Percentiles rank a stretch among this genome's conserved stretches.
phyloP scores from a whole-genome alignment of 2,113 vertebrate species.

The Collichthys lucidus region DNA sequence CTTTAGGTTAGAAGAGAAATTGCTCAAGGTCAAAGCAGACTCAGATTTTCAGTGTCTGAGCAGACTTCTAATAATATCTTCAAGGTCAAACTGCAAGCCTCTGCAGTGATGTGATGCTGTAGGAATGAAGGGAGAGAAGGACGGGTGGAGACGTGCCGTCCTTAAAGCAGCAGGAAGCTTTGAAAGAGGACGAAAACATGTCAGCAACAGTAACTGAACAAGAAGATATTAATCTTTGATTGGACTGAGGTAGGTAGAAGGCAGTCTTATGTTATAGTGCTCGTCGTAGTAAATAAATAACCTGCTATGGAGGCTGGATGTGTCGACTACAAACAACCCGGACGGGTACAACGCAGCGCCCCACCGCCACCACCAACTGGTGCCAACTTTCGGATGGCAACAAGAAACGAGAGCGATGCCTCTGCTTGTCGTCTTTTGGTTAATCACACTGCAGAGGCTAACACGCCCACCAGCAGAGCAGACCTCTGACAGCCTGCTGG shows the following conservation, averaged over 20 bases:
- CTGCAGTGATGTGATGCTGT: slow-evolving; percentile 61
- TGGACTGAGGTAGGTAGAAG: neutral
- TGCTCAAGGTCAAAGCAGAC: slow-evolving; percentile 54
- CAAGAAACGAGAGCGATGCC: neutral
- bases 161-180: slow-evolving; percentile 44
- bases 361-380: neutral
- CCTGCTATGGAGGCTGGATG: neutral
- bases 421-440: neutral
- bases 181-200: neutral
- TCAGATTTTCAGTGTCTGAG: slow-evolving; percentile 33
- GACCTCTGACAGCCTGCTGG: neutral
- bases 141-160: slow-evolving; percentile 41
- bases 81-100: slow-evolving; percentile 64
- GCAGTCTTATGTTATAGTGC: neutral
- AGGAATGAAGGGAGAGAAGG: slow-evolving; percentile 55
- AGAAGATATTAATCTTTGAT: neutral
- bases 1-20: slow-evolving; percentile 17
- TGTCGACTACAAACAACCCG: neutral
- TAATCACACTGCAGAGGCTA: neutral
- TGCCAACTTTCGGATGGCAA: neutral
- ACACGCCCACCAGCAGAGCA: neutral
- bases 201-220: slow-evolving; percentile 2
- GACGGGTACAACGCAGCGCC: neutral
- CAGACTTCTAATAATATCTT: slow-evolving; percentile 68
- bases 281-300: neutral